Percentiles rank a stretch among this genome's conserved stretches.
phyloP scores from a whole-genome alignment of 2,888 invertebrate genomes.

The Xylota segnis region DNA sequence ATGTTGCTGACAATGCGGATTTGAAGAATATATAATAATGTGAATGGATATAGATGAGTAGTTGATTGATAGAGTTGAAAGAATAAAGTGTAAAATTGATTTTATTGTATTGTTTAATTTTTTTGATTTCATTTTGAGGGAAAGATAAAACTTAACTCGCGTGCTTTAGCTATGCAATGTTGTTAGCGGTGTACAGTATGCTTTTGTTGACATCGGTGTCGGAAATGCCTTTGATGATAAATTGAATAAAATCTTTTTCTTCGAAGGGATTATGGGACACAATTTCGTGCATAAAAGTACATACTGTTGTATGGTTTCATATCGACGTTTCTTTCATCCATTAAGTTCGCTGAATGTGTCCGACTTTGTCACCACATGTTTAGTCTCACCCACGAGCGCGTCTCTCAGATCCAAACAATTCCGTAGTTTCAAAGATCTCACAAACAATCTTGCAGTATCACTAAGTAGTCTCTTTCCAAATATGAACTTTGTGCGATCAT shows the following conservation, averaged over 20 bases:
- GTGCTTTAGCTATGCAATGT: conserved; percentile 34
- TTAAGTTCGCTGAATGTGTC: conserved; percentile 43
- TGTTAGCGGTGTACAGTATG: conserved; percentile 32
- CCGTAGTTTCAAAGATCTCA: conserved; percentile 35
- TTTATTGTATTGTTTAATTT: too few species aligned
- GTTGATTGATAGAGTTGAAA: too few species aligned
- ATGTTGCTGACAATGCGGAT: too few species aligned
- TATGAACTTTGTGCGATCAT: conserved; percentile 49
- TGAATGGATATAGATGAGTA: too few species aligned
- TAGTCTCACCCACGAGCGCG: conserved; percentile 46
- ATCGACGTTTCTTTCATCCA: conserved; percentile 35
- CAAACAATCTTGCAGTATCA: conserved; percentile 54
- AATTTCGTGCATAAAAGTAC: conserved; percentile 48
- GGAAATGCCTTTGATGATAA: too few species aligned
- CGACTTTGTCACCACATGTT: conserved; percentile 36
- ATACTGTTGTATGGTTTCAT: conserved; percentile 50
- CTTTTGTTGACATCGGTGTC: too few species aligned
- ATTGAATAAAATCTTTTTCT: too few species aligned
- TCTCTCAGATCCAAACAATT: conserved; percentile 51
- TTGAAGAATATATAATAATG: too few species aligned
- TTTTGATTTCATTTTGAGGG: too few species aligned
- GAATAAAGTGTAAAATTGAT: too few species aligned
- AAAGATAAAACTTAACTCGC: too few species aligned
- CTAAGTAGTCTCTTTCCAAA: conserved; percentile 44
- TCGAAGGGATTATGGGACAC: conserved; percentile 32